A percentile compares a stretch with the other conserved stretches of the same genome.
Conservation (phyloP, 1,140 invertebrate species). For the Phortica variegata region DNA sequence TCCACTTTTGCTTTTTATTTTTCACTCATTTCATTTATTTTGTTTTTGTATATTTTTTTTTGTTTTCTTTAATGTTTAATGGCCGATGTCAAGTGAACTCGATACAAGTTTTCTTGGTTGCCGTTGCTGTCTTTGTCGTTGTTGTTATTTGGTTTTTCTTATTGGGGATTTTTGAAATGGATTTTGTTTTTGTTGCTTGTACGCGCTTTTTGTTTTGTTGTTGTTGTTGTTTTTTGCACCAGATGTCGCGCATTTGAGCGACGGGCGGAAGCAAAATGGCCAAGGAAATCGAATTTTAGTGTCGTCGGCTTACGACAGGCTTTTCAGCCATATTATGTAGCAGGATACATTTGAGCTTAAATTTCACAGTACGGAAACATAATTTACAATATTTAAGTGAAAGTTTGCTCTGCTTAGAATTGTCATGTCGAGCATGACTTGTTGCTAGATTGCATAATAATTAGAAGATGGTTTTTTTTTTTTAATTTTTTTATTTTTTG, state of each 20-base stretch:
- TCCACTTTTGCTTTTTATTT: slow-evolving; percentile 50
- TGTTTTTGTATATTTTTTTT: slow-evolving; percentile 23
- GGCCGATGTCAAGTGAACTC: no score
- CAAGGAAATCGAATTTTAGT: slow-evolving; percentile 35
- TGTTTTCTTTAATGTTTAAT: slow-evolving; percentile 40
- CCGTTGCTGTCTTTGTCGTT: slow-evolving; percentile 44
- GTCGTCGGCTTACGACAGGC: slow-evolving; percentile 18
- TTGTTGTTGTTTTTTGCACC: slow-evolving; percentile 23
- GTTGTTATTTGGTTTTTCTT: slow-evolving; percentile 29
- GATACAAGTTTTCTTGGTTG: no score
- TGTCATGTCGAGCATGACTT: no score
- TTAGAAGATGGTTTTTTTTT: no score
- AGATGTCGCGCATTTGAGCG: slow-evolving; percentile 38
- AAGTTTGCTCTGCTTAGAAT: no score
- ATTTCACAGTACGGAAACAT: background rate
- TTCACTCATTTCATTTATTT: slow-evolving; percentile 4
- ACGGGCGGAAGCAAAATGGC: slow-evolving; percentile 20
- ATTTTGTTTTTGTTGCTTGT: slow-evolving; percentile 2
- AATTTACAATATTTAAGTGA: background rate
- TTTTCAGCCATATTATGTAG: slow-evolving; percentile 12
- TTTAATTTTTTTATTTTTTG: no score
- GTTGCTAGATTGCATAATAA: no score
- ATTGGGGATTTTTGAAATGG: background rate
- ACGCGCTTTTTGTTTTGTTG: slow-evolving; percentile 5
- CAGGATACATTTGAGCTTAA: slow-evolving; percentile 29